These are phyloP conservation scores for Sebastes oblongus DNA, from an alignment of 2,797 vertebrate genomes.

Conservation along the genomic window DNA sequence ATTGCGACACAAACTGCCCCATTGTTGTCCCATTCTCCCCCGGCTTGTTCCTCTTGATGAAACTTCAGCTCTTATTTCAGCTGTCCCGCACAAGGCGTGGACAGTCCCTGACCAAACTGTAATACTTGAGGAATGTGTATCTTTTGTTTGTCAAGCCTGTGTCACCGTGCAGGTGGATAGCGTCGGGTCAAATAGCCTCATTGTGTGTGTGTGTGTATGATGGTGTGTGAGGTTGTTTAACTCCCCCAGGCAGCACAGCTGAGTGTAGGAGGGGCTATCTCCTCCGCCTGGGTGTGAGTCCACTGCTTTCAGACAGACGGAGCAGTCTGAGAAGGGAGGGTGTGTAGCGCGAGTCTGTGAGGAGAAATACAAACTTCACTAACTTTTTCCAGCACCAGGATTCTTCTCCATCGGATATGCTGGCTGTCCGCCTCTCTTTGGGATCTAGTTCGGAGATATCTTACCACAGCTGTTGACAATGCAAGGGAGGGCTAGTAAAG, in stretches of 20 bases:
- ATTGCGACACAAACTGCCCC: neutral
- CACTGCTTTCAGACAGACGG: conserved; percentile 58
- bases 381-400: conserved; percentile 18
- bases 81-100: conserved; percentile 54
- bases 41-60: conserved; percentile 10
- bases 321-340: conserved; percentile 42
- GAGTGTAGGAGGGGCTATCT: conserved; percentile 80
- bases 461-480: conserved; percentile 78
- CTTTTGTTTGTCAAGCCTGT: conserved; percentile 72
- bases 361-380: conserved; percentile 34
- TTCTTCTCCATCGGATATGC: conserved; percentile 79
- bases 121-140: conserved; percentile 73
- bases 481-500: conserved; percentile 88
- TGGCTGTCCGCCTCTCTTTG: conserved; percentile 46
- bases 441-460: conserved; percentile 54
- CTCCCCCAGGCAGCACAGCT: conserved; percentile 76
- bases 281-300: conserved; percentile 72
- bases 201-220: conserved; percentile 4
- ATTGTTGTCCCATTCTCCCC: conserved; percentile 13
- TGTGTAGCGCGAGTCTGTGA: conserved; percentile 34
- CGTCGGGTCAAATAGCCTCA: conserved; percentile 60
- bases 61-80: conserved; percentile 57
- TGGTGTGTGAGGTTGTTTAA: conserved; percentile 53
- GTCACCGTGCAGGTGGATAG: conserved; percentile 80
- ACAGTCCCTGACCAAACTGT: conserved; percentile 49